Evolutionary conservation across 2,888 invertebrate genomes (phyloP).

Genomic region (Chydorus sphaericus): DNA sequence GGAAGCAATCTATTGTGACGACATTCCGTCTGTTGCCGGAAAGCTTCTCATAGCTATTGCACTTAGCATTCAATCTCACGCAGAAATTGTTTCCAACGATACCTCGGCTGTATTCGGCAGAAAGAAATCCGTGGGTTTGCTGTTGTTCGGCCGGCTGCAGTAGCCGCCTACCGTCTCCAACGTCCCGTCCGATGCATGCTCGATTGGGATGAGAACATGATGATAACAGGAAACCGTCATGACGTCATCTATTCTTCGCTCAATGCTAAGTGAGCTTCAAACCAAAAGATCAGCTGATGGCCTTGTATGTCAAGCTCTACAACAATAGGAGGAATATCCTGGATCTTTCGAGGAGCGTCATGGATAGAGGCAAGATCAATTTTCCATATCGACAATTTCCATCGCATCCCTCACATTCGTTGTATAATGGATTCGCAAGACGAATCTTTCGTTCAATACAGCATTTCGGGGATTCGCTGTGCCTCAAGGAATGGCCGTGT

Average conservation of each 20-base stretch:
- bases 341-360: conserved; percentile 54
- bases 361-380: conserved; percentile 71
- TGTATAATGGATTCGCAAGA: conserved; percentile 43
- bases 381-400: conserved; percentile 69
- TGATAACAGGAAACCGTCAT: conserved; percentile 74
- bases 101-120: conserved; percentile 49
- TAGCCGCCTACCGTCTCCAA: conserved; percentile 63
- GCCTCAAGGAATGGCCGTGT: conserved; percentile 79
- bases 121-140: conserved; percentile 68
- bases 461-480: conserved; percentile 87
- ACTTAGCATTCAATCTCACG: conserved; percentile 60
- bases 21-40: conserved; percentile 57
- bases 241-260: conserved; percentile 75
- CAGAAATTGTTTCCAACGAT: conserved; percentile 60
- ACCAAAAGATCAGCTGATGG: conserved; percentile 57
- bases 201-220: conserved; percentile 89
- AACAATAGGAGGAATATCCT: conserved; percentile 67
- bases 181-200: conserved; percentile 73
- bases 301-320: conserved; percentile 55
- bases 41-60: conserved; percentile 50
- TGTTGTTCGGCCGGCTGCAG: conserved; percentile 53
- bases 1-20: conserved; percentile 83
- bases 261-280: conserved; percentile 72
- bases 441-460: conserved; percentile 81
- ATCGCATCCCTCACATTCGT: conserved; percentile 44